Conservation (phyloP, 2,113 vertebrate genomes). For the Tenrec ecaudatus region DNA sequence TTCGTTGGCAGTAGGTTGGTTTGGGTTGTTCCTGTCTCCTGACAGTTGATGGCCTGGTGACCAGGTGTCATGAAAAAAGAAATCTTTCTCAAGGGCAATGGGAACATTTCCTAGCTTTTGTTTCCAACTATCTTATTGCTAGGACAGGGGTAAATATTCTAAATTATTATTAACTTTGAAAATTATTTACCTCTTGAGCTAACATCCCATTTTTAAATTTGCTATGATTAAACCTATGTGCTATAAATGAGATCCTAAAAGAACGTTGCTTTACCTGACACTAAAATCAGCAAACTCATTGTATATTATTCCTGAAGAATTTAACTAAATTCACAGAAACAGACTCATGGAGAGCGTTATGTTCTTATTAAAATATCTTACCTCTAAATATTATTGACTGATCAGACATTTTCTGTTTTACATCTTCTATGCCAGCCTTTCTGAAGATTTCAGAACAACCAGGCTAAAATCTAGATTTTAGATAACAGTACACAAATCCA, state of each 20-base stretch:
- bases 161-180: conserved; percentile 9
- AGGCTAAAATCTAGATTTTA: background rate
- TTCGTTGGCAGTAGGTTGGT: too few species aligned
- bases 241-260: conserved; percentile 34
- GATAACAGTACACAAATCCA: background rate
- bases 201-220: conserved; percentile 16
- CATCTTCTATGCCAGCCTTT: background rate
- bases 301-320: conserved; percentile 41
- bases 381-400: background rate
- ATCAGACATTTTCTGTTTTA: background rate
- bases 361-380: background rate
- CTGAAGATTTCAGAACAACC: background rate
- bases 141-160: background rate
- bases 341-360: conserved; percentile 1
- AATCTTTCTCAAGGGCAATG: background rate
- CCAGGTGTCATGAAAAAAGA: background rate
- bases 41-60: background rate
- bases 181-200: background rate
- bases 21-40: background rate
- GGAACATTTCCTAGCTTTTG: background rate
- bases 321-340: background rate
- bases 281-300: background rate
- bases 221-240: background rate
- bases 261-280: conserved; percentile 1
- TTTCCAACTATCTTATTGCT: conserved; percentile 1